phyloP scores from a whole-genome alignment of 2,888 invertebrate genomes.

The Lysandra coridon region DNA sequence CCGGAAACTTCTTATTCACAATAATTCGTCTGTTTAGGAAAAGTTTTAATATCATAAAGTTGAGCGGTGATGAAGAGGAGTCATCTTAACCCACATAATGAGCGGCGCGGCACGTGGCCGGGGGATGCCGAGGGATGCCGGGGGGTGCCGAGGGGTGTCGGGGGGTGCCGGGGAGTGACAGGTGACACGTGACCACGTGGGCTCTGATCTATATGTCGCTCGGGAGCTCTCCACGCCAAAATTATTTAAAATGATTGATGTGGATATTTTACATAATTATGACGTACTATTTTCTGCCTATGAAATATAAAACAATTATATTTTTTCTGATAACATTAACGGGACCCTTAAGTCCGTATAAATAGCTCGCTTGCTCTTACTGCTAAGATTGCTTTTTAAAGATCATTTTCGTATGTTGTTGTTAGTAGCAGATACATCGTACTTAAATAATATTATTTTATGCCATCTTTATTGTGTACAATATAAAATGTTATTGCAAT shows the following conservation, averaged over 20 bases:
- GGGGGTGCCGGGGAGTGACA: neutral
- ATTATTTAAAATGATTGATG: neutral
- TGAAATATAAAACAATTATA: no score
- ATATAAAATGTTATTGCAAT: neutral
- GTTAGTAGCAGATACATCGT: no score
- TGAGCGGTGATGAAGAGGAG: neutral
- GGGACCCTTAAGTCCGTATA: no score
- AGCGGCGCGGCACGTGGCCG: neutral
- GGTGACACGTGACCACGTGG: constrained; percentile 1
- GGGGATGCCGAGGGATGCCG: neutral
- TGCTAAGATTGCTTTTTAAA: no score
- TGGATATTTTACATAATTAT: no score
- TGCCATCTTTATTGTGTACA: no score
- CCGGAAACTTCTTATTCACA: neutral
- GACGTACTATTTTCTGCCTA: no score
- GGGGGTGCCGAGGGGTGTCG: neutral
- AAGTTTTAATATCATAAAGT: neutral
- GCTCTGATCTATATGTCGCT: neutral
- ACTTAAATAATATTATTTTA: no score
- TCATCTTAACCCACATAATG: neutral
- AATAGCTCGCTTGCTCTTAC: no score
- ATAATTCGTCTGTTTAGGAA: neutral
- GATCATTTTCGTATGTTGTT: no score
- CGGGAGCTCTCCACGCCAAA: neutral
- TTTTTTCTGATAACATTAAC: no score